Conservation (phyloP, 2,888 invertebrate genomes). For the Philereme transversata region DNA sequence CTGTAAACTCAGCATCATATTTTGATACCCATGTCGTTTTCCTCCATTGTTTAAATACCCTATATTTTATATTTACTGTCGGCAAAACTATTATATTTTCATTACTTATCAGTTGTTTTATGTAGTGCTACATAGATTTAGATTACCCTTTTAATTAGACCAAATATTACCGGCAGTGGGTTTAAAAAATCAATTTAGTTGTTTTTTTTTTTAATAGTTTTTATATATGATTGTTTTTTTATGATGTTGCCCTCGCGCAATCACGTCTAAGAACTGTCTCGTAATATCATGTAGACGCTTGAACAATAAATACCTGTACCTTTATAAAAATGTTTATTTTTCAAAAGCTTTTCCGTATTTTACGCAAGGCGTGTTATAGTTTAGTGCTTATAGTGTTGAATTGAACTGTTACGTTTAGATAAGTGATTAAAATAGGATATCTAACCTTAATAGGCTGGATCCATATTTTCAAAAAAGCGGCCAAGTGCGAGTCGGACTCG, state of each 20-base stretch:
- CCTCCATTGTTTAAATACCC: conserved; percentile 1
- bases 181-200: conserved; percentile 46
- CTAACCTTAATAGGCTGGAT: too few relatives aligned
- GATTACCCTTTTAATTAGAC: conserved; percentile 51
- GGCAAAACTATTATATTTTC: conserved; percentile 9
- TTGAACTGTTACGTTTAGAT: too few relatives aligned
- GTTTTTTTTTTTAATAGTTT: conserved; percentile 59
- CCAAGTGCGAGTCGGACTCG: too few relatives aligned
- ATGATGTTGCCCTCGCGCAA: conserved; percentile 65
- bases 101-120: conserved; percentile 30
- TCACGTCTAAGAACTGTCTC: conserved; percentile 69
- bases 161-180: conserved; percentile 69
- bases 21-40: conserved; percentile 1
- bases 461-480: too few relatives aligned
- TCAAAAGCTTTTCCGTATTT: conserved; percentile 30
- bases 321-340: conserved; percentile 61
- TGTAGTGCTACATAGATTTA: conserved; percentile 43
- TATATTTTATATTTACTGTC: conserved; percentile 8
- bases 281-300: conserved; percentile 78
- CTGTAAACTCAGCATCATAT: background rate
- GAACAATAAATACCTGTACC: conserved; percentile 82
- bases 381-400: too few relatives aligned
- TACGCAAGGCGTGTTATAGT: background rate
- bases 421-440: too few relatives aligned
- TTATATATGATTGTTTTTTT: conserved; percentile 61